These are phyloP conservation scores for Oasisia sp. DNA, from an alignment of 2,888 invertebrate genomes.

Conservation along the genomic window DNA sequence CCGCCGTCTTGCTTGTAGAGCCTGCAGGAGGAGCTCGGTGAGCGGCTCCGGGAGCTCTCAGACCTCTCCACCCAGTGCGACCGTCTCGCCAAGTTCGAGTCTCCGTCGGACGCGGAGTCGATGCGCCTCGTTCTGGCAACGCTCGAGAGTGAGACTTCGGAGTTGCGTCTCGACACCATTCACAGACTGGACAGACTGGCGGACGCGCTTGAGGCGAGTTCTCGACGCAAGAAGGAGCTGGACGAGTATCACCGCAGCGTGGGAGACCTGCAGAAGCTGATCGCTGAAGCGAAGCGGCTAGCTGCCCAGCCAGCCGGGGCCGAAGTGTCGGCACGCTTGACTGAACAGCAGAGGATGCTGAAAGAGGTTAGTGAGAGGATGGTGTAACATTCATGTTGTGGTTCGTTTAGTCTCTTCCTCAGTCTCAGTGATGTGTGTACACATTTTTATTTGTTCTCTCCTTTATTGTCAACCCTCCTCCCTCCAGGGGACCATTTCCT, in stretches of 20 bases:
- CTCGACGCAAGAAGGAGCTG: slow-evolving; percentile 53
- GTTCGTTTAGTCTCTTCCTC: too few species aligned
- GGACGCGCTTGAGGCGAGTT: slow-evolving; percentile 52
- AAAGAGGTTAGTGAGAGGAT: neutral
- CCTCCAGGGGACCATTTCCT: too few species aligned
- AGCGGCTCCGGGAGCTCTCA: slow-evolving; percentile 52
- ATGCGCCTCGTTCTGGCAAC: slow-evolving; percentile 50
- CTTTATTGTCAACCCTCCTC: too few species aligned
- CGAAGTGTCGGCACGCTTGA: slow-evolving; percentile 20
- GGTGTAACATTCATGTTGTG: neutral
- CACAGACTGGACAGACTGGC: slow-evolving; percentile 47
- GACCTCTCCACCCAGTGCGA: slow-evolving; percentile 61
- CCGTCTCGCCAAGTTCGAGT: slow-evolving; percentile 51
- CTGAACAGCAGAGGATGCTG: neutral
- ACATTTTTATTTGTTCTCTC: too few species aligned
- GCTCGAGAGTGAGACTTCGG: slow-evolving; percentile 51
- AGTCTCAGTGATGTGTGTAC: too few species aligned
- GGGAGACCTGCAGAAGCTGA: slow-evolving; percentile 56
- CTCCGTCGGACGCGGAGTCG: slow-evolving; percentile 48
- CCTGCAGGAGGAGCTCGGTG: slow-evolving; percentile 53
- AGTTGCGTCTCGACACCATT: slow-evolving; percentile 53
- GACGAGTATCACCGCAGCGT: slow-evolving; percentile 52
- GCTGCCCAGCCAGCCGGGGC: slow-evolving; percentile 21
- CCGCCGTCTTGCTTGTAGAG: slow-evolving; percentile 41
- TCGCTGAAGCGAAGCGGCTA: slow-evolving; percentile 51